phyloP scores from a whole-genome alignment of 2,797 vertebrate species.

The Sebastes ruberrimus region DNA sequence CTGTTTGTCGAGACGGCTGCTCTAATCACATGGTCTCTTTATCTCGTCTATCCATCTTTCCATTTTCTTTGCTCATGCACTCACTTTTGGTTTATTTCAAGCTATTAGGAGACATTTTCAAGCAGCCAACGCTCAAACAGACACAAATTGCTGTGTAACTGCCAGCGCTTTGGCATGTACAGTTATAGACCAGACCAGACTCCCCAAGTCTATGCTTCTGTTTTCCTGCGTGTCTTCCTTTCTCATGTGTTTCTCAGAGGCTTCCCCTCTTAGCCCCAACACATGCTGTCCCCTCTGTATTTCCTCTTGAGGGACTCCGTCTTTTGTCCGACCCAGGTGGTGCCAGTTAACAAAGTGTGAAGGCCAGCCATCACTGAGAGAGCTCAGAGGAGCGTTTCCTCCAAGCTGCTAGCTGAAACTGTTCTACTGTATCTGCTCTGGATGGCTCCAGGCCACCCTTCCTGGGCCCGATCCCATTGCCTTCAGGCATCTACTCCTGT shows the following conservation, averaged over 20 bases:
- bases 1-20: constrained; percentile 52
- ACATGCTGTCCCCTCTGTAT: constrained; percentile 27
- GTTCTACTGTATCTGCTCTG: constrained; percentile 62
- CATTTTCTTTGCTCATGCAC: constrained; percentile 36
- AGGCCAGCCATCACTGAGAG: constrained; percentile 51
- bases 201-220: constrained; percentile 20
- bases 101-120: constrained; percentile 55
- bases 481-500: constrained; percentile 65
- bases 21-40: constrained; percentile 60
- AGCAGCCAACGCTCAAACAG: constrained; percentile 35
- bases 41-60: constrained; percentile 35
- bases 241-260: constrained; percentile 15
- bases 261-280: constrained; percentile 20
- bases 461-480: constrained; percentile 55
- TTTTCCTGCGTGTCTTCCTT: constrained; percentile 28
- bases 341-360: constrained; percentile 54
- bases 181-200: constrained; percentile 11
- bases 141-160: constrained; percentile 39
- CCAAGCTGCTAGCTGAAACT: constrained; percentile 49
- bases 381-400: constrained; percentile 50
- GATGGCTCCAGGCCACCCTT: constrained; percentile 70
- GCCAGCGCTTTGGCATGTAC: constrained; percentile 23
- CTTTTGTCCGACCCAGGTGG: constrained; percentile 56
- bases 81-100: constrained; percentile 54
- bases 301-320: constrained; percentile 36